Percentiles rank a stretch among this genome's conserved stretches.
Evolutionary conservation across 53 echinoderm and acorn worm genomes (phyloP).

Genomic region (Stichopus horrens): DNA sequence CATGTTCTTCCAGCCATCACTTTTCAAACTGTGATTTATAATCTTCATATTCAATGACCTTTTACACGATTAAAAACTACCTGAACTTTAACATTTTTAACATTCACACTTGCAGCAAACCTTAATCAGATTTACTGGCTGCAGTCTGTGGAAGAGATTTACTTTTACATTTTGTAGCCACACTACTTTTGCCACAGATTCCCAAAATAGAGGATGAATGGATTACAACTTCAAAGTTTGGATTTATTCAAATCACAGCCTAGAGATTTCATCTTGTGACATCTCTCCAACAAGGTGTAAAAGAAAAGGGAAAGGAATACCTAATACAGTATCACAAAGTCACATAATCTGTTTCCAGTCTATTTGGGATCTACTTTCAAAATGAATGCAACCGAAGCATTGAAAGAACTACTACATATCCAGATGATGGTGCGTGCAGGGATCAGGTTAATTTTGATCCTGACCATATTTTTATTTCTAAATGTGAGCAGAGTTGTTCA

Average conservation of each 20-base stretch:
- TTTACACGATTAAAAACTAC: slow-evolving; percentile 1
- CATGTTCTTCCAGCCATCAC: not conserved
- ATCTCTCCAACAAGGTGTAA: not conserved
- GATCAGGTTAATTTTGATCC: no score
- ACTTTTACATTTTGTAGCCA: not conserved
- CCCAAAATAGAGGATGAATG: not conserved
- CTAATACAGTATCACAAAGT: no score
- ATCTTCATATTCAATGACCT: slow-evolving; percentile 30
- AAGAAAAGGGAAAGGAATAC: not conserved
- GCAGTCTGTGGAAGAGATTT: not conserved
- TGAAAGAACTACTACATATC: no score
- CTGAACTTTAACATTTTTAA: slow-evolving; percentile 26
- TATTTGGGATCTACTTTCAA: no score
- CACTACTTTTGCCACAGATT: not conserved
- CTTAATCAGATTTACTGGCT: not conserved
- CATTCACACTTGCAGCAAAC: not conserved
- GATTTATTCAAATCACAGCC: not conserved
- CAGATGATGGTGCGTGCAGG: no score
- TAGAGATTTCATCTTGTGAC: not conserved
- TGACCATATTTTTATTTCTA: no score
- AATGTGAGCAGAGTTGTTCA: no score
- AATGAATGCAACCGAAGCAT: no score
- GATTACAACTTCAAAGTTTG: not conserved
- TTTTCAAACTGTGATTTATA: not conserved
- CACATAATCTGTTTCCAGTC: no score